Percentiles rank a stretch among this genome's conserved stretches.
phyloP scores from a whole-genome alignment of 2,113 vertebrate species.

The Anser cygnoides region DNA sequence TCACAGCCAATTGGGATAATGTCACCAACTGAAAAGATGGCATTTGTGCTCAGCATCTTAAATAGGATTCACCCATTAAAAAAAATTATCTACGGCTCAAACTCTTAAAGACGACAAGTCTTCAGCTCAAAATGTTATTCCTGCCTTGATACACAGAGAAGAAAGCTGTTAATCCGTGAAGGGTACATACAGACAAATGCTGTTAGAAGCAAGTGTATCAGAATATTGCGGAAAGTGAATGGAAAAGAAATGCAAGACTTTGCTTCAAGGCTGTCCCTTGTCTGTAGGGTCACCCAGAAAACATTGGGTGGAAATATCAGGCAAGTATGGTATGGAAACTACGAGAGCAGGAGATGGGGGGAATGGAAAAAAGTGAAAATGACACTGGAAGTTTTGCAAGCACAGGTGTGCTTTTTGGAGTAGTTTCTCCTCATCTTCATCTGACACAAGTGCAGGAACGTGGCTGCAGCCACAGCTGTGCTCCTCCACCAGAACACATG shows the following conservation, averaged over 20 bases:
- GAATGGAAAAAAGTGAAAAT: background rate
- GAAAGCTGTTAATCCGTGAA: background rate
- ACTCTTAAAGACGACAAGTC: background rate
- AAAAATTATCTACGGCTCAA: background rate
- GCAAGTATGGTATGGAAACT: background rate
- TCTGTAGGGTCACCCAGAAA: background rate
- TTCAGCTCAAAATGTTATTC: background rate
- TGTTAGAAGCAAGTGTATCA: background rate
- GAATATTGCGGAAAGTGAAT: background rate
- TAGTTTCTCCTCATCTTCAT: background rate
- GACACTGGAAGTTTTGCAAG: background rate
- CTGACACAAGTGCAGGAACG: background rate
- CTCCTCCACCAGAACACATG: fast-evolving
- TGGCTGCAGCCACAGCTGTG: fast-evolving
- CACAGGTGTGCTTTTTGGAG: background rate
- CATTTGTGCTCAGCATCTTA: slow-evolving; percentile 7
- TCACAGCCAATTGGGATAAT: background rate
- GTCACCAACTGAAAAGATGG: background rate
- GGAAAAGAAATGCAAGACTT: background rate
- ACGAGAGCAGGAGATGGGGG: background rate
- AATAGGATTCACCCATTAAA: background rate
- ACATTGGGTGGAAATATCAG: background rate
- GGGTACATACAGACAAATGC: background rate
- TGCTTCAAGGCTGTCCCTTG: background rate
- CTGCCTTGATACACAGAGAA: background rate